These are phyloP conservation scores for Ditula angustiorana DNA, from an alignment of 2,888 invertebrate species.

Conservation along the genomic window DNA sequence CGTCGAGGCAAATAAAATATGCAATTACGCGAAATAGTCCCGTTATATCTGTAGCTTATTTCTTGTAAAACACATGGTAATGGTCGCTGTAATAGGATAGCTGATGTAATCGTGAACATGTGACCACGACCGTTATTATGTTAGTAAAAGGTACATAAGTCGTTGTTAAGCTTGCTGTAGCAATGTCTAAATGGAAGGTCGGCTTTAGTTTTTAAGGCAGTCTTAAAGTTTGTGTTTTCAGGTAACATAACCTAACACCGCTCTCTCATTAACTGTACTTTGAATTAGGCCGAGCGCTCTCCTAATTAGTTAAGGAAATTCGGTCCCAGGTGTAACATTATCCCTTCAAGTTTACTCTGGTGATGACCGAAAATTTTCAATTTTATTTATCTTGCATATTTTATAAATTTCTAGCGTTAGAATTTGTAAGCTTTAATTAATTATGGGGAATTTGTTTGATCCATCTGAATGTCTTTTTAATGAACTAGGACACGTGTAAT, in stretches of 20 bases:
- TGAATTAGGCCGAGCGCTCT: slow-evolving; percentile 23
- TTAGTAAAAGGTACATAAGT: no score
- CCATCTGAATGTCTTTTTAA: neutral
- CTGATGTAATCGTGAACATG: no score
- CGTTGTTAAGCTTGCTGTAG: no score
- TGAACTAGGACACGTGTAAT: neutral
- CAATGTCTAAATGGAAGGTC: no score
- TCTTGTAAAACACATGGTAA: no score
- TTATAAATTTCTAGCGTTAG: slow-evolving; percentile 12
- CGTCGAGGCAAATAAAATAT: no score
- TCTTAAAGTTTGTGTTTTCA: neutral
- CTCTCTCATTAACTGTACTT: slow-evolving; percentile 24
- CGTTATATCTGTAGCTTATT: no score
- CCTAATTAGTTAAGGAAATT: slow-evolving; percentile 37
- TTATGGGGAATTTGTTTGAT: neutral
- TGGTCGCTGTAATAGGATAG: no score
- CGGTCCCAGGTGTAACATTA: slow-evolving; percentile 37
- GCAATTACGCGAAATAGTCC: no score
- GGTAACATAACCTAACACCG: neutral
- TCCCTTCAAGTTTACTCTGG: slow-evolving; percentile 31
- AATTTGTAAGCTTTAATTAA: neutral
- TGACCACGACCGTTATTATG: no score
- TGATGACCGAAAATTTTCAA: slow-evolving; percentile 28
- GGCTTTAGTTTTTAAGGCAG: neutral
- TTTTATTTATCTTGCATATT: slow-evolving; percentile 33